These are phyloP conservation scores for Candidula unifasciata DNA, from an alignment of 2,888 invertebrate species.

Conservation along the genomic window DNA sequence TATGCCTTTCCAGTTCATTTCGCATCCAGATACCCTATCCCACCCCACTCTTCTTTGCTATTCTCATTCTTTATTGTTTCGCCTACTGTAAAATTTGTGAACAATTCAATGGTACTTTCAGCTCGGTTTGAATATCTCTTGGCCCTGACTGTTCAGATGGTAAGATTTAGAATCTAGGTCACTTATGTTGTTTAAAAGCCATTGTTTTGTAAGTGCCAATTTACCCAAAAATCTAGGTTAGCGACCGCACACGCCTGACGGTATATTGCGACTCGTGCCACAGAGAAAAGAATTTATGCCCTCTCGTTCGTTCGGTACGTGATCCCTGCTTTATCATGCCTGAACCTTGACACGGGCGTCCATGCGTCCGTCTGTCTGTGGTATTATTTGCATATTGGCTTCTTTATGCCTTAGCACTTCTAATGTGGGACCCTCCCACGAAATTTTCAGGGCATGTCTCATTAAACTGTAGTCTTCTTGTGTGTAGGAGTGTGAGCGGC, in stretches of 20 bases:
- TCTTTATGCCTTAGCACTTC: too few species aligned
- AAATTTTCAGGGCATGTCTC: too few species aligned
- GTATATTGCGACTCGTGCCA: not conserved
- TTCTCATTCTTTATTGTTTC: not conserved
- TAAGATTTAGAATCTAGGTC: slow-evolving; percentile 5
- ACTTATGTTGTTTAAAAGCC: not conserved
- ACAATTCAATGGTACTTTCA: not conserved
- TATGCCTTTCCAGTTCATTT: too few species aligned
- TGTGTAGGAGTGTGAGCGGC: too few species aligned
- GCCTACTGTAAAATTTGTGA: not conserved
- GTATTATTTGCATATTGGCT: too few species aligned
- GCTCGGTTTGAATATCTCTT: not conserved
- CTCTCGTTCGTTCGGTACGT: not conserved
- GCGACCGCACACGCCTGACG: not conserved
- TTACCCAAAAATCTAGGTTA: slow-evolving; percentile 21
- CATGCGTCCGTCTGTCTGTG: not conserved
- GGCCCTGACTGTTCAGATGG: not conserved
- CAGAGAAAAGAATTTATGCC: slow-evolving; percentile 2
- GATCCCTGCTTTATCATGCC: not conserved
- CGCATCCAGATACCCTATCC: too few species aligned
- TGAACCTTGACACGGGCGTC: not conserved
- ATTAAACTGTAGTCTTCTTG: too few species aligned
- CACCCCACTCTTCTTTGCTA: not conserved
- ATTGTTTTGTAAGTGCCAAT: slow-evolving; percentile 15
- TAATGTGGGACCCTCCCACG: too few species aligned